Evolutionary conservation across 2,888 invertebrate genomes (phyloP).

Genomic region (Caenorhabditis zanzibari): DNA sequence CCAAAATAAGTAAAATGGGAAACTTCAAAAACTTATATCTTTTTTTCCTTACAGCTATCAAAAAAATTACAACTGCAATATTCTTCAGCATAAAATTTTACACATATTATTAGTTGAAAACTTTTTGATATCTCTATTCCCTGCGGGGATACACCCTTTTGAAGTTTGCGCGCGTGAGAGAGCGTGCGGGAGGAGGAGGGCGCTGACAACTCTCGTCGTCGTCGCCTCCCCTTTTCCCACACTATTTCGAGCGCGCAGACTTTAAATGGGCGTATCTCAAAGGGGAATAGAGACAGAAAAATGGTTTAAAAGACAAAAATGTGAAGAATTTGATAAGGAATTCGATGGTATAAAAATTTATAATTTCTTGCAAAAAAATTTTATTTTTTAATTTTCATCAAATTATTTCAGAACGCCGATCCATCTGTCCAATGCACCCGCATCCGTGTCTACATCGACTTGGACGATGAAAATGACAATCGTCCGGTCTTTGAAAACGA

Average conservation of each 20-base stretch:
- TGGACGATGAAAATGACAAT: constrained; percentile 82
- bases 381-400: no score
- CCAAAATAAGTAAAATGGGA: no score
- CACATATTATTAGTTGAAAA: no score
- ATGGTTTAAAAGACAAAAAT: neutral
- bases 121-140: no score
- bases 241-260: neutral
- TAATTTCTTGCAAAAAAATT: neutral
- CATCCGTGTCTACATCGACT: constrained; percentile 70
- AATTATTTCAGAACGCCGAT: constrained; percentile 47
- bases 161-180: neutral
- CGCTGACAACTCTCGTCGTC: no score
- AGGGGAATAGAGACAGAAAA: neutral
- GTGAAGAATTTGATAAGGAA: neutral
- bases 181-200: no score
- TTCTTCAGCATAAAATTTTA: no score
- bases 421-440: constrained; percentile 54
- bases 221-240: no score
- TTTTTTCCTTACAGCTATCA: neutral
- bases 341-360: neutral
- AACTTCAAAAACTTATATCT: neutral
- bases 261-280: neutral
- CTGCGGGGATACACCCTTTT: no score
- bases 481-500: constrained; percentile 78
- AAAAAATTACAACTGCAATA: no score